Base-by-base conservation (phyloP, 2,797 vertebrate species). In the Varecia variegata region DNA sequence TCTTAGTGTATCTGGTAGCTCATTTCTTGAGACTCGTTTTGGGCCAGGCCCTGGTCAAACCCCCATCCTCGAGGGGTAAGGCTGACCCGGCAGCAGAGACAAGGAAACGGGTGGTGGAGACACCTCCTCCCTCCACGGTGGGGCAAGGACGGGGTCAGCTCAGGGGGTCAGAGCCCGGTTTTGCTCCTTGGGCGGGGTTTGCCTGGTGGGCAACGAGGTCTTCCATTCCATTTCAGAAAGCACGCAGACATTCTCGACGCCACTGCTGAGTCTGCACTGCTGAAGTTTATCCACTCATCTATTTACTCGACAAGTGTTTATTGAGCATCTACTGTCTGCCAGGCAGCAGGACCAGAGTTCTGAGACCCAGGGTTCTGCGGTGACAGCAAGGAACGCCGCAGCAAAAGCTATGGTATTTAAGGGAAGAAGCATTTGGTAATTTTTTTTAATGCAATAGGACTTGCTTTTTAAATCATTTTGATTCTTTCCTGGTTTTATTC, bases 241-340 rank as follows among this genome's bases (percentile, higher is more conserved):
- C 54, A 13, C 6, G 25, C 40, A 7, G 25, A 12, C 17, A 3
- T 38, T 60, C 77, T 32, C 2, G 32, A 18, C 32, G 3, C 60
- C 21, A 0, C 9, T 2, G 5, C 32, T 15, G 4, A 32, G 1
- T 1, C 67, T 3, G 43, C 27, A 3, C 3, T 47, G 67, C 45
- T 25, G 15, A 38, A 32, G 35, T 23, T 2, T 32, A 0, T 40
- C 62, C 27, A 7, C 40, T 50, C 8, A 11, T 23, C 27, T 18
- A 0, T 8, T 21, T 70, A 43, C 2, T 17, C 32, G 11, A 2
- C 6, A 21, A 23, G 0, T 3, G 10, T 23, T 52, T n/a, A 5
- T 4, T 4, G 8, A 27, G 5, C 0, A 0, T 8, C n/a, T 45
- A 2, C 45, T 18, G 0, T 2, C 2, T 1, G 0, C 45, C 18